Conservation (phyloP, 2,797 vertebrate genomes). For the Anguilla megastoma region DNA sequence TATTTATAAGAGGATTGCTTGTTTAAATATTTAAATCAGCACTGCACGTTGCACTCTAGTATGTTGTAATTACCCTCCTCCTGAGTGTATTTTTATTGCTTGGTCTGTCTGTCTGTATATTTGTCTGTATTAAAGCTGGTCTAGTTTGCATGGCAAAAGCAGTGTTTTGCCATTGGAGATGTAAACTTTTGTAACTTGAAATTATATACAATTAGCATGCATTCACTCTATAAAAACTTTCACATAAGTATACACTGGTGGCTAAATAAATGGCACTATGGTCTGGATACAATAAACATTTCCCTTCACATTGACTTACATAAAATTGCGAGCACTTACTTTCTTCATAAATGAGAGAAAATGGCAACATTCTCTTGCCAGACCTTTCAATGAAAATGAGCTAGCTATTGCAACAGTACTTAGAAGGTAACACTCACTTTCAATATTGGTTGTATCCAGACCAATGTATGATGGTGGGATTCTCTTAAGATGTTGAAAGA, state of each 20-base stretch:
- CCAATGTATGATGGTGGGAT: too few species aligned
- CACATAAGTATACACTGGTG: background rate
- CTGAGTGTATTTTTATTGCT: background rate
- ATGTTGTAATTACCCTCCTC: background rate
- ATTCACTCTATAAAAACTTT: background rate
- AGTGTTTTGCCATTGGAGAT: background rate
- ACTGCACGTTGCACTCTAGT: background rate
- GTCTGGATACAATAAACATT: background rate
- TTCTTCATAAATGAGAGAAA: too few species aligned
- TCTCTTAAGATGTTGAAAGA: too few species aligned
- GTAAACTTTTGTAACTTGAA: background rate
- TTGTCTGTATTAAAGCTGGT: too few species aligned
- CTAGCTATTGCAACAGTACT: too few species aligned
- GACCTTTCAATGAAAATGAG: too few species aligned
- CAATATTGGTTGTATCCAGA: too few species aligned
- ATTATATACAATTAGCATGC: background rate
- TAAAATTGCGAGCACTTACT: too few species aligned
- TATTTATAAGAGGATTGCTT: constrained; percentile 22
- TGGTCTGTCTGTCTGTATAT: background rate
- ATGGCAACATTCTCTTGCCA: too few species aligned
- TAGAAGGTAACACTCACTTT: too few species aligned
- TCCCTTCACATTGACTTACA: background rate
- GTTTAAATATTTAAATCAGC: constrained; percentile 18
- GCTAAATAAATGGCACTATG: background rate
- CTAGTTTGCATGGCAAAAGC: too few species aligned